These are phyloP conservation scores for Oedothorax gibbosus DNA, from an alignment of 1,140 invertebrate genomes.

Conservation along the genomic window DNA sequence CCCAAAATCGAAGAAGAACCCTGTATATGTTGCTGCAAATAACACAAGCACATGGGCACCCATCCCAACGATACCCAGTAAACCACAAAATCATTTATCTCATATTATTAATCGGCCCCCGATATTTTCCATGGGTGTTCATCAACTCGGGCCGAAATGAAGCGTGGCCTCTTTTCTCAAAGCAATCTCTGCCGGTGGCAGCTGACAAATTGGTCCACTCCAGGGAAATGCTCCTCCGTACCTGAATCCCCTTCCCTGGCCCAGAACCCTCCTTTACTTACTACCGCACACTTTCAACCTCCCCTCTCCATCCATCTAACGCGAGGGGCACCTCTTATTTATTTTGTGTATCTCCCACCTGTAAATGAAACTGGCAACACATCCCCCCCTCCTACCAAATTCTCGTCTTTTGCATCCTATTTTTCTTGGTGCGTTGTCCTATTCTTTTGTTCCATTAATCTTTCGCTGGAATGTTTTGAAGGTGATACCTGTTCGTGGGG, in stretches of 20 bases:
- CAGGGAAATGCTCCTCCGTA: background rate
- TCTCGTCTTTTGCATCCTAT: background rate
- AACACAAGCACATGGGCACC: too few relatives aligned
- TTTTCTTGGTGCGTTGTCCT: too few relatives aligned
- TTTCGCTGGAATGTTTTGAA: too few relatives aligned
- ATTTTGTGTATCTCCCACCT: constrained; percentile 7
- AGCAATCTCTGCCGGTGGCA: background rate
- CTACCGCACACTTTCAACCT: background rate
- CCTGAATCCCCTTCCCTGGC: background rate
- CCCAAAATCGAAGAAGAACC: too few relatives aligned
- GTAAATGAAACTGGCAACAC: constrained; percentile 2
- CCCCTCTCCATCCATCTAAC: too few relatives aligned
- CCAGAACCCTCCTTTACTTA: background rate
- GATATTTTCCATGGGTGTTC: background rate
- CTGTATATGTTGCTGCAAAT: too few relatives aligned
- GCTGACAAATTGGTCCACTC: background rate
- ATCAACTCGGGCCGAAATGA: background rate
- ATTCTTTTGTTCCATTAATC: too few relatives aligned
- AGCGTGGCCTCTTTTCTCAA: background rate
- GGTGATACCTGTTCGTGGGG: too few relatives aligned
- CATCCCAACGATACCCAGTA: too few relatives aligned
- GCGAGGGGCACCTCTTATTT: constrained; percentile 7
- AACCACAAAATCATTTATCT: too few relatives aligned
- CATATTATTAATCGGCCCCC: too few relatives aligned
- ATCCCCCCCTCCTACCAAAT: background rate